phyloP scores from a whole-genome alignment of 2,113 vertebrate genomes.

The Rafetus swinhoei region DNA sequence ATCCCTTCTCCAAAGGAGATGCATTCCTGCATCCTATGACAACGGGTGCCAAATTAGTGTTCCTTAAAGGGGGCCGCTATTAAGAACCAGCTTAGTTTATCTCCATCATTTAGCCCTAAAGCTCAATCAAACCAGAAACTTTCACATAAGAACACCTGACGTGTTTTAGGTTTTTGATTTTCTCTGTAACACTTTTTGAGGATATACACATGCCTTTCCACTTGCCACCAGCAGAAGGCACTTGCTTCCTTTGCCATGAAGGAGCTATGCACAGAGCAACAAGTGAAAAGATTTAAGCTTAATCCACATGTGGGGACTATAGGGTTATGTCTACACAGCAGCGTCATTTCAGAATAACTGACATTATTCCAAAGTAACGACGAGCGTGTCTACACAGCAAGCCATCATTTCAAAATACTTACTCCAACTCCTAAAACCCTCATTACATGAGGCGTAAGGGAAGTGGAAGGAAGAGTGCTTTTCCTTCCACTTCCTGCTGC shows the following conservation, averaged over 20 bases:
- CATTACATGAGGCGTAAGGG: too few species aligned
- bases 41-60: not conserved
- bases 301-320: not conserved
- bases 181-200: not conserved
- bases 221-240: slow-evolving; percentile 62
- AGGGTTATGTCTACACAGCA: not conserved
- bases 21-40: not conserved
- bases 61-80: not conserved
- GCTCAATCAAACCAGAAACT: not conserved
- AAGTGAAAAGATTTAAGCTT: not conserved
- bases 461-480: too few species aligned
- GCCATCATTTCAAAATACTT: too few species aligned
- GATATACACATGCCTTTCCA: not conserved
- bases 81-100: accelerated
- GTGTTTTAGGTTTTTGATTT: not conserved
- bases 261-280: not conserved
- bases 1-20: not conserved
- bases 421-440: too few species aligned
- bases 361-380: too few species aligned
- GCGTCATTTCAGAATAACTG: too few species aligned
- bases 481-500: too few species aligned
- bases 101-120: not conserved
- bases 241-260: slow-evolving; percentile 27
- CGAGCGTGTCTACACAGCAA: too few species aligned
- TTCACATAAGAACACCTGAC: not conserved